A percentile compares a stretch with the other conserved stretches of the same genome.
These are phyloP conservation scores for Caenorhabditis angaria DNA, from an alignment of 2,888 invertebrate species.

Conservation along the genomic window DNA sequence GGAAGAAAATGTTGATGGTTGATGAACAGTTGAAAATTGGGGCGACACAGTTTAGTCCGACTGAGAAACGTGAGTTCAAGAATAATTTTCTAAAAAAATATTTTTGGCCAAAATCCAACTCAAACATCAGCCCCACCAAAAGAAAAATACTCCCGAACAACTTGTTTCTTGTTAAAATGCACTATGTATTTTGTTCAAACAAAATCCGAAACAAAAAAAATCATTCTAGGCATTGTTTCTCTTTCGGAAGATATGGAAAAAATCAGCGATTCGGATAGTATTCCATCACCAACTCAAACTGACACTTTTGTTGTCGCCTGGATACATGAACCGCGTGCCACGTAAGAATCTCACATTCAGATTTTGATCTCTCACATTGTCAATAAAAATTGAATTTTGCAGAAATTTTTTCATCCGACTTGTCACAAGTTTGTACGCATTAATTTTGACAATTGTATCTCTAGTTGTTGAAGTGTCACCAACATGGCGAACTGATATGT, in stretches of 20 bases:
- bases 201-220: background rate
- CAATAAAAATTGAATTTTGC: constrained; percentile 3
- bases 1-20: constrained; percentile 29
- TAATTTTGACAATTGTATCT: constrained; percentile 66
- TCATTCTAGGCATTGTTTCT: constrained; percentile 33
- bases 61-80: constrained; percentile 25
- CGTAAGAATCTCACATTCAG: constrained; percentile 26
- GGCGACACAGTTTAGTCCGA: constrained; percentile 18
- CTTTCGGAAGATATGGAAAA: constrained; percentile 41
- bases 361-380: too few species aligned
- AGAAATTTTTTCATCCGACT: constrained; percentile 65
- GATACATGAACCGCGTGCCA: constrained; percentile 42
- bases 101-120: too few species aligned
- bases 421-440: constrained; percentile 66
- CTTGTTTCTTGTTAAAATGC: constrained; percentile 3
- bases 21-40: constrained; percentile 43
- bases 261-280: constrained; percentile 30
- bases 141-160: background rate
- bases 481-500: constrained; percentile 63
- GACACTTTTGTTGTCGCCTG: constrained; percentile 28
- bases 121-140: background rate
- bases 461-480: constrained; percentile 68
- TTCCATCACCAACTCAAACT: constrained; percentile 30
- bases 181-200: background rate
- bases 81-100: too few species aligned